A percentile compares a stretch with the other conserved stretches of the same genome.
Conservation (phyloP, 30 jellyfish, hydroid and myxozoan genomes). For the Aurelia sp. region DNA sequence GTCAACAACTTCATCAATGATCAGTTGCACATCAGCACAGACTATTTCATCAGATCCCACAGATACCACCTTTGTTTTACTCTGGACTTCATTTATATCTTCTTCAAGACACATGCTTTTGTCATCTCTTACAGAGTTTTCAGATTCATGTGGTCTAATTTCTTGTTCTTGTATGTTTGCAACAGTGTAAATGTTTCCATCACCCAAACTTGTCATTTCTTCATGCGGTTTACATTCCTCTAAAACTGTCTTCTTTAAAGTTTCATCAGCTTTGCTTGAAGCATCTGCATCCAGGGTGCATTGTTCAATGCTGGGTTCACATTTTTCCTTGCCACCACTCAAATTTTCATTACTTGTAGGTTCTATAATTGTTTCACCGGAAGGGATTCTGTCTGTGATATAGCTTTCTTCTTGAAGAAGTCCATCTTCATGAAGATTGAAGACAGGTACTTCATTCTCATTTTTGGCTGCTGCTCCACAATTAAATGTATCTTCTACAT, state of each 20-base stretch:
- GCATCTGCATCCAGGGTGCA: not conserved
- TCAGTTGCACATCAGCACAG: not conserved
- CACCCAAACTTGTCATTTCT: not conserved
- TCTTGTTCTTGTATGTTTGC: not conserved
- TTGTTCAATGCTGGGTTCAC: not conserved
- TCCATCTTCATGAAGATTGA: not conserved
- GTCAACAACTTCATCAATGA: not conserved
- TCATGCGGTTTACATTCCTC: not conserved
- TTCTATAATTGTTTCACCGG: not conserved
- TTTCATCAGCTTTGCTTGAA: not conserved
- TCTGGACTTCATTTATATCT: not conserved
- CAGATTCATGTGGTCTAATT: not conserved
- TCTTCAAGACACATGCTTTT: not conserved
- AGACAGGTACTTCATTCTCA: no score
- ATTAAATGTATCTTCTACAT: not conserved
- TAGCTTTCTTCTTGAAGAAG: not conserved
- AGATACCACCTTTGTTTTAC: not conserved
- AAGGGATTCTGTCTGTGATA: no score
- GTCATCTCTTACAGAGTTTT: not conserved
- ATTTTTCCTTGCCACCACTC: not conserved
- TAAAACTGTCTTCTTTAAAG: not conserved
- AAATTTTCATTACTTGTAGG: not conserved
- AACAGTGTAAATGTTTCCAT: not conserved
- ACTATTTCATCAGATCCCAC: not conserved
- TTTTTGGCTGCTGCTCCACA: no score